Conservation (phyloP, 2,888 invertebrate genomes). For the Dioctria rufipes region DNA sequence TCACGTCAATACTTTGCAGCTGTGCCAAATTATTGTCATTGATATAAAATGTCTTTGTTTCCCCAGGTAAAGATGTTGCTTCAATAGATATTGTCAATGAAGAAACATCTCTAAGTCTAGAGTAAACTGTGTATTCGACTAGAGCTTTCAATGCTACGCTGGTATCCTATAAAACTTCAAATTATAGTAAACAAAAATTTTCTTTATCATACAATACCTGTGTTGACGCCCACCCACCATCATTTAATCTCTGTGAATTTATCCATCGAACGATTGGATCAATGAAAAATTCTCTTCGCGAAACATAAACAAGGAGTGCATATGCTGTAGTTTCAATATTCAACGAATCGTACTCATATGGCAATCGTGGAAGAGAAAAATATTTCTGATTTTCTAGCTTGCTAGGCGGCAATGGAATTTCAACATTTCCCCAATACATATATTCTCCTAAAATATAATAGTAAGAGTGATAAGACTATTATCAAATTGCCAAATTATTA, state of each 20-base stretch:
- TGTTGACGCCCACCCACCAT: conserved; percentile 91
- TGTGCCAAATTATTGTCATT: conserved; percentile 84
- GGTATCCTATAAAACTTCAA: conserved; percentile 78
- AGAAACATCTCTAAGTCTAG: conserved; percentile 88
- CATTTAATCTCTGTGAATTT: conserved; percentile 87
- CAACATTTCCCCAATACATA: conserved; percentile 88
- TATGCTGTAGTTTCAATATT: conserved; percentile 96
- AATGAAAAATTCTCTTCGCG: conserved; percentile 84
- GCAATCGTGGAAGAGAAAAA: conserved; percentile 88
- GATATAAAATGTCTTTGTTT: conserved; percentile 78
- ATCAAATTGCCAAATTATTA: conserved; percentile 11
- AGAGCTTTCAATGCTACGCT: conserved; percentile 90
- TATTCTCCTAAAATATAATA: conserved; percentile 76
- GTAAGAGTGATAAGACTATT: background rate
- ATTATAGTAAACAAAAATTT: conserved; percentile 63
- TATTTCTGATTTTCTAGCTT: conserved; percentile 94
- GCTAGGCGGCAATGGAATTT: conserved; percentile 84
- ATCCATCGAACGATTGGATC: conserved; percentile 93
- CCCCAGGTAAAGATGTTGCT: conserved; percentile 84
- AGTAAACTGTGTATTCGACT: conserved; percentile 89
- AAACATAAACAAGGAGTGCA: conserved; percentile 90
- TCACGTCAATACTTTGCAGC: conserved; percentile 84
- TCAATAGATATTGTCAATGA: conserved; percentile 84
- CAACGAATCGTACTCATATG: conserved; percentile 90
- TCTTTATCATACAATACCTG: conserved; percentile 70